Evolutionary conservation across 2,888 invertebrate genomes (phyloP).

Genomic region (Drosophila subsilvestris): DNA sequence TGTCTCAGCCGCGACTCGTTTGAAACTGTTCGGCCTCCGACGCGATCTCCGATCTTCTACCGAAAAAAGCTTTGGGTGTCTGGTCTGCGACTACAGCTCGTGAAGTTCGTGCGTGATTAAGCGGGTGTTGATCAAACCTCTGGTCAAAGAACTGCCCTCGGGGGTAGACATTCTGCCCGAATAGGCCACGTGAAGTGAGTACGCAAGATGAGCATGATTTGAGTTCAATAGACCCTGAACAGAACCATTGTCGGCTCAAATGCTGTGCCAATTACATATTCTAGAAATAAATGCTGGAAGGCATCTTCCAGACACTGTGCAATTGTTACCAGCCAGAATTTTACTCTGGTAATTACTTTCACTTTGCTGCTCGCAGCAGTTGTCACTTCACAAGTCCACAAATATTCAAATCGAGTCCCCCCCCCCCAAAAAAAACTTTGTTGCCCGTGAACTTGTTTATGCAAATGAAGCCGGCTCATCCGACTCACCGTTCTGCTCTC

Average conservation of each 20-base stretch:
- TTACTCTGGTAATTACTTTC: slow-evolving; percentile 63
- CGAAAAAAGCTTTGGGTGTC: slow-evolving; percentile 55
- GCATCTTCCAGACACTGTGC: not conserved
- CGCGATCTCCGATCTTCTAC: slow-evolving; percentile 12
- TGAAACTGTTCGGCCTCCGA: slow-evolving; percentile 55
- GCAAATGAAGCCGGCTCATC: slow-evolving; percentile 64
- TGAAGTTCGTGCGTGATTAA: slow-evolving; percentile 7
- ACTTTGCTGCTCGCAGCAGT: slow-evolving; percentile 47
- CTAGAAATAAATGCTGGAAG: slow-evolving; percentile 13
- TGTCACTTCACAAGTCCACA: slow-evolving; percentile 29
- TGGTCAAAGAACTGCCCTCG: slow-evolving; percentile 56
- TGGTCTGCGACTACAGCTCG: slow-evolving; percentile 21
- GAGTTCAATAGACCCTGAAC: slow-evolving; percentile 53
- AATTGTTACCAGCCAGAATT: slow-evolving; percentile 9
- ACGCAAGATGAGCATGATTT: not conserved
- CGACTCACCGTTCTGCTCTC: too few relatives aligned
- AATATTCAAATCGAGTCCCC: slow-evolving; percentile 60
- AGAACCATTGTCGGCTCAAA: not conserved
- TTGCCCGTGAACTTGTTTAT: slow-evolving; percentile 74
- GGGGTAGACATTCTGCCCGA: slow-evolving; percentile 35
- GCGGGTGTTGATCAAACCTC: slow-evolving; percentile 23
- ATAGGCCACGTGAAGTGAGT: slow-evolving; percentile 15
- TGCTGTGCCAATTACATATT: slow-evolving; percentile 18
- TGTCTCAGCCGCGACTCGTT: slow-evolving; percentile 56
- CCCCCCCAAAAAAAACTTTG: slow-evolving; percentile 54